phyloP scores from a whole-genome alignment of 35 echinoderm and acorn worm genomes.

The Antedon bifida region DNA sequence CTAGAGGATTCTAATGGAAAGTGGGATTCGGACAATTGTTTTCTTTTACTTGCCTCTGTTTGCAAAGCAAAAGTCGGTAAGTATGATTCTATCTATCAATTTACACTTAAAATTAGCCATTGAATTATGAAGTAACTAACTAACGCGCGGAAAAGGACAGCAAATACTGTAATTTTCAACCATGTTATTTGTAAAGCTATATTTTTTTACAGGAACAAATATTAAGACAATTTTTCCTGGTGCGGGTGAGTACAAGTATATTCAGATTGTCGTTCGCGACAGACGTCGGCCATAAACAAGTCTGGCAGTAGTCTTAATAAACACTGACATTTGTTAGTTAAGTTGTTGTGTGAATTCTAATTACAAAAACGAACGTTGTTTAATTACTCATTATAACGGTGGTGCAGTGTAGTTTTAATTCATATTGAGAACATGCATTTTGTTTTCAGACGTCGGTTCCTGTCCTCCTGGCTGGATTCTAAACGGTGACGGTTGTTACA shows the following conservation, averaged over 20 bases:
- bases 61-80: slow-evolving; percentile 61
- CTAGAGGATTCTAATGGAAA: slow-evolving; percentile 17
- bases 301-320: slow-evolving; percentile 23
- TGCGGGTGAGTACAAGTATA: too few relatives aligned
- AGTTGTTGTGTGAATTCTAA: too few relatives aligned
- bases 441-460: slow-evolving; percentile 40
- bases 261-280: slow-evolving; percentile 25
- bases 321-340: too few relatives aligned
- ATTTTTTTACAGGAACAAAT: too few relatives aligned
- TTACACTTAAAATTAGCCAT: not conserved
- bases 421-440: not conserved
- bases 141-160: not conserved
- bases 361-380: not conserved
- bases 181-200: not conserved
- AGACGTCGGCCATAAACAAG: too few relatives aligned
- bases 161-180: not conserved
- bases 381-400: not conserved
- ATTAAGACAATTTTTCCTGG: too few relatives aligned
- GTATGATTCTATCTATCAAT: not conserved
- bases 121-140: not conserved
- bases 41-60: slow-evolving; percentile 30
- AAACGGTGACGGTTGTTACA: slow-evolving; percentile 61
- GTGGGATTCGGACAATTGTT: slow-evolving; percentile 55
- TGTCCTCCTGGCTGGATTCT: slow-evolving; percentile 74
- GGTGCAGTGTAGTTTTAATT: not conserved